Conservation (phyloP, 2,113 vertebrate species). For the Gopherus evgoodei region DNA sequence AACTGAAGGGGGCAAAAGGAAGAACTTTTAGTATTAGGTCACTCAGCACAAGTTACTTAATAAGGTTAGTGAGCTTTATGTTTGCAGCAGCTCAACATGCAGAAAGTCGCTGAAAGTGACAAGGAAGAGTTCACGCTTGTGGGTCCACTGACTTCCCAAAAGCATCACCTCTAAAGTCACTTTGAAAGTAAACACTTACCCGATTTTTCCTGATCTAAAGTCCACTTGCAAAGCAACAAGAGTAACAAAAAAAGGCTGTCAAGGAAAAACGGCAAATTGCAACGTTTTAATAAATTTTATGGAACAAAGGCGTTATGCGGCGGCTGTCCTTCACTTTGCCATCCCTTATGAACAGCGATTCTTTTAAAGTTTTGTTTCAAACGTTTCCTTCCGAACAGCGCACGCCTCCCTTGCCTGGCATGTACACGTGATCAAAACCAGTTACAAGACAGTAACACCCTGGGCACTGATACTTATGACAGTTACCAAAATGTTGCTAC, state of each 20-base stretch:
- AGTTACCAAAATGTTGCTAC: neutral
- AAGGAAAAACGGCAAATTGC: neutral
- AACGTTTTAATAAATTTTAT: neutral
- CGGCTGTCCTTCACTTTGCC: neutral
- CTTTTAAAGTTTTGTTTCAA: neutral
- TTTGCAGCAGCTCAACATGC: neutral
- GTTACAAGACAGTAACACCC: too few species aligned
- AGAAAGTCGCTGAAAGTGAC: neutral
- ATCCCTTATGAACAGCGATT: neutral
- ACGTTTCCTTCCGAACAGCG: neutral
- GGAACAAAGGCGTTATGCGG: neutral
- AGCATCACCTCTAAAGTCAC: neutral
- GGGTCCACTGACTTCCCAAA: neutral
- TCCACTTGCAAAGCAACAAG: neutral
- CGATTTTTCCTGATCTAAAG: neutral
- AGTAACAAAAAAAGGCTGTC: neutral
- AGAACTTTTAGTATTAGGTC: neutral
- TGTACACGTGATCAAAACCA: neutral
- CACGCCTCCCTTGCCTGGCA: neutral
- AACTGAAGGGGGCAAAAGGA: neutral
- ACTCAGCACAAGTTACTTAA: too few species aligned
- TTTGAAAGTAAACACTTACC: neutral
- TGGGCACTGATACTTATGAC: neutral
- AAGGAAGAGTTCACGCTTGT: neutral
- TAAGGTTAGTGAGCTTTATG: neutral